A percentile compares a stretch with the other conserved stretches of the same genome.
phyloP scores from a whole-genome alignment of 1,140 invertebrate genomes.

The Maniola jurtina region DNA sequence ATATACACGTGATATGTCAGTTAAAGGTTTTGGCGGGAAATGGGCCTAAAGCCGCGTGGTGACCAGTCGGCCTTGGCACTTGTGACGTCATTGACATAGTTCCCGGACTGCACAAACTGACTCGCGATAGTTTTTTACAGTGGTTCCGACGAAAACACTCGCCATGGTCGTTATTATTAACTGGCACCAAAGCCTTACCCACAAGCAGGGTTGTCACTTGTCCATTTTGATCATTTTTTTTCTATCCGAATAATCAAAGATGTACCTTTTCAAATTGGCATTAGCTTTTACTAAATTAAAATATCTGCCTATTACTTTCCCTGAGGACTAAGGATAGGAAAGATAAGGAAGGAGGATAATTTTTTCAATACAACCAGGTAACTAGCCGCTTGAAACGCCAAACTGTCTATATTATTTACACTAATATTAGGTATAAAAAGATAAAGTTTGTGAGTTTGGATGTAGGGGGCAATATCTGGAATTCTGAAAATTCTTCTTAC shows the following conservation, averaged over 20 bases:
- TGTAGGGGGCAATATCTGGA: too few relatives aligned
- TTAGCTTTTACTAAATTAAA: too few relatives aligned
- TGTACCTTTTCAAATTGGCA: too few relatives aligned
- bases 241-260: too few relatives aligned
- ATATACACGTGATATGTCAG: constrained; percentile 41
- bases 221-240: background rate
- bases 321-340: background rate
- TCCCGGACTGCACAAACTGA: constrained; percentile 40
- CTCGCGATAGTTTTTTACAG: constrained; percentile 33
- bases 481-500: too few relatives aligned
- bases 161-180: constrained; percentile 31
- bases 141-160: constrained; percentile 34
- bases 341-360: too few relatives aligned
- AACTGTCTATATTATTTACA: too few relatives aligned
- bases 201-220: constrained; percentile 1
- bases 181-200: constrained; percentile 19
- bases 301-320: background rate
- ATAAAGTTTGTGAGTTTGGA: too few relatives aligned
- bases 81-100: constrained; percentile 73
- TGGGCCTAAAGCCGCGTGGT: constrained; percentile 38
- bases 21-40: constrained; percentile 65
- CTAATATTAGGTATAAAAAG: too few relatives aligned
- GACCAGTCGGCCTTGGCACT: constrained; percentile 62
- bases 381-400: too few relatives aligned
- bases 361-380: too few relatives aligned